Conservation (phyloP, 2,888 invertebrate species). For the Cantharis rustica region DNA sequence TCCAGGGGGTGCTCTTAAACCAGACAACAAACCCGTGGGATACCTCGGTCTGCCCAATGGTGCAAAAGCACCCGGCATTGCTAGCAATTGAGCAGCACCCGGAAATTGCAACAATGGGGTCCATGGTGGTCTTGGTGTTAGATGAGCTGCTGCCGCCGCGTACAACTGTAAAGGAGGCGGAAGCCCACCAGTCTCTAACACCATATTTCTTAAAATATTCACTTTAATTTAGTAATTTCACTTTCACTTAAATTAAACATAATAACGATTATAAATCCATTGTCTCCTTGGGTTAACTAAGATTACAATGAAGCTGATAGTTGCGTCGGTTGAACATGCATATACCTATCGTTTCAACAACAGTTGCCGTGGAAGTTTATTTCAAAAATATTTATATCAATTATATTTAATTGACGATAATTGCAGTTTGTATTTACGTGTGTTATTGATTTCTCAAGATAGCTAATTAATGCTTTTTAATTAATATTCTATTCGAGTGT, state of each 20-base stretch:
- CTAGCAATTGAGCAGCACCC: conserved; percentile 55
- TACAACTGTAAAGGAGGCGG: conserved; percentile 74
- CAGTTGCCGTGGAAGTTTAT: not conserved
- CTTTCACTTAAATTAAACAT: conserved; percentile 13
- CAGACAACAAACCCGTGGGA: conserved; percentile 49
- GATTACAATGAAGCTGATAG: not conserved
- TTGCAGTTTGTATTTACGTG: not conserved
- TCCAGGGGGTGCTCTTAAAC: conserved; percentile 52
- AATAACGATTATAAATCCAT: not conserved
- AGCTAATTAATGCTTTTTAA: conserved; percentile 8
- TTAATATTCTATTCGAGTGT: conserved; percentile 15
- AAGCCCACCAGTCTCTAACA: conserved; percentile 67
- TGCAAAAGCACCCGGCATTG: conserved; percentile 57
- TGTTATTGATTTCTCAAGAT: not conserved
- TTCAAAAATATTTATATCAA: not conserved
- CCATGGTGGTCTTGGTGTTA: conserved; percentile 64
- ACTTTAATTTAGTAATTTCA: conserved; percentile 35
- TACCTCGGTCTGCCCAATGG: conserved; percentile 52
- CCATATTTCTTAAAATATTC: conserved; percentile 58
- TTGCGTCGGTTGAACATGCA: not conserved
- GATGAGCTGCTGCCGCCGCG: conserved; percentile 71
- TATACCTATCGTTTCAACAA: not conserved
- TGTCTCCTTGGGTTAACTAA: not conserved
- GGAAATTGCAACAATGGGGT: conserved; percentile 57
- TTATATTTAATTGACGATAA: not conserved